phyloP scores from a whole-genome alignment of 1,140 invertebrate genomes.

The Copidosoma floridanum region DNA sequence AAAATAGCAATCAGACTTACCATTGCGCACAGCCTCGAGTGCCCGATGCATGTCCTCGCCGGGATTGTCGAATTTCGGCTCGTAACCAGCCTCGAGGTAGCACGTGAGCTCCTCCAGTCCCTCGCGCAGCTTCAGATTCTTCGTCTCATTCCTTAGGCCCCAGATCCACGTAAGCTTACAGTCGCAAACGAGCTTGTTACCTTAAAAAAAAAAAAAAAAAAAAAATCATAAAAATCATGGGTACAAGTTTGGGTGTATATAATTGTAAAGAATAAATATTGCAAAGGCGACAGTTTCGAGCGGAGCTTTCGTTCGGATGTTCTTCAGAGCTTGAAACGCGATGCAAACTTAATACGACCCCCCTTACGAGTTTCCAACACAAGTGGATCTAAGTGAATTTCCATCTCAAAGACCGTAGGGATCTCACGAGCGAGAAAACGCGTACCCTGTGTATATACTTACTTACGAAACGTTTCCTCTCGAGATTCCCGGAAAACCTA shows the following conservation, averaged over 20 bases:
- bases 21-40: slow-evolving; percentile 40
- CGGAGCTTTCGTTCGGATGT: too few relatives aligned
- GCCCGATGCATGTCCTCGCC: slow-evolving; percentile 41
- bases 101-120: slow-evolving; percentile 69
- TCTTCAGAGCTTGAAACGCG: too few relatives aligned
- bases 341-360: too few relatives aligned
- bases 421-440: too few relatives aligned
- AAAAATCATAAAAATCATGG: neutral
- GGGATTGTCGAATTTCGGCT: slow-evolving; percentile 40
- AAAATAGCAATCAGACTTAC: too few relatives aligned
- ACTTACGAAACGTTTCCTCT: too few relatives aligned
- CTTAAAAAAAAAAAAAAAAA: slow-evolving; percentile 55
- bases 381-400: too few relatives aligned
- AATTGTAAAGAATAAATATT: neutral
- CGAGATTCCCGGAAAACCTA: too few relatives aligned
- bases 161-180: slow-evolving; percentile 76
- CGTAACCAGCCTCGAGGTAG: slow-evolving; percentile 58
- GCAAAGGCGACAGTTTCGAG: neutral
- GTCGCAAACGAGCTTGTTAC: slow-evolving; percentile 77
- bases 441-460: neutral
- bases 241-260: neutral
- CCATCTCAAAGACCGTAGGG: too few relatives aligned
- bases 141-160: slow-evolving; percentile 69
- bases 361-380: too few relatives aligned
- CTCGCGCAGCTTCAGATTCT: slow-evolving; percentile 64